A percentile compares a stretch with the other conserved stretches of the same genome.
These are phyloP conservation scores for Melitaea cinxia DNA, from an alignment of 1,140 invertebrate genomes.

Conservation along the genomic window DNA sequence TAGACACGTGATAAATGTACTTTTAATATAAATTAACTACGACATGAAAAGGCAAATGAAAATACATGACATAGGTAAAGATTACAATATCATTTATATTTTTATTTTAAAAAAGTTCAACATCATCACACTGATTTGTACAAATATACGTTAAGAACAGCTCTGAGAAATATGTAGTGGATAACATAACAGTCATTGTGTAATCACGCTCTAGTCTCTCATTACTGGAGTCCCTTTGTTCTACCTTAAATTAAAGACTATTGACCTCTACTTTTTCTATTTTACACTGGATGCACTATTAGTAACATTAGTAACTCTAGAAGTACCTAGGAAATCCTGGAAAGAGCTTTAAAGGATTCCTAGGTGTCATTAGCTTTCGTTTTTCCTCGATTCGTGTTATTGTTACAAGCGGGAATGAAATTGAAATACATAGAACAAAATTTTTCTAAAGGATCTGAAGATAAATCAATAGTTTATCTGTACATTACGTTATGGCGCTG, in stretches of 20 bases:
- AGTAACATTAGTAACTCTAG: constrained; percentile 55
- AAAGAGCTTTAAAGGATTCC: constrained; percentile 44
- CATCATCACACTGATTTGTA: neutral
- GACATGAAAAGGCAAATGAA: too few relatives aligned
- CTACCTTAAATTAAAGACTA: constrained; percentile 67
- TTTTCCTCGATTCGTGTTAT: constrained; percentile 19
- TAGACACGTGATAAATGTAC: too few relatives aligned
- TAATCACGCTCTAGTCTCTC: constrained; percentile 59
- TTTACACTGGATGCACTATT: constrained; percentile 43
- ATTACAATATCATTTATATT: too few relatives aligned
- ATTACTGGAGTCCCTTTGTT: constrained; percentile 67
- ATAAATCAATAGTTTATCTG: too few relatives aligned
- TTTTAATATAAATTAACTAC: too few relatives aligned
- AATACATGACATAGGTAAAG: too few relatives aligned
- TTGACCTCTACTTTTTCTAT: constrained; percentile 64
- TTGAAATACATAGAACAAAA: neutral
- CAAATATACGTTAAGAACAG: neutral
- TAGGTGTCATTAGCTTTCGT: constrained; percentile 42
- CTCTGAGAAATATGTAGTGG: constrained; percentile 30
- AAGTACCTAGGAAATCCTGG: constrained; percentile 35
- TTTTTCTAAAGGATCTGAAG: too few relatives aligned
- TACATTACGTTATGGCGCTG: too few relatives aligned
- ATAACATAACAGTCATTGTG: constrained; percentile 50
- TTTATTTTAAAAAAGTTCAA: neutral
- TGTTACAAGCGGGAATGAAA: neutral